Conservation (phyloP, 2,888 invertebrate species). For the Drosophila cyrtoloma region DNA sequence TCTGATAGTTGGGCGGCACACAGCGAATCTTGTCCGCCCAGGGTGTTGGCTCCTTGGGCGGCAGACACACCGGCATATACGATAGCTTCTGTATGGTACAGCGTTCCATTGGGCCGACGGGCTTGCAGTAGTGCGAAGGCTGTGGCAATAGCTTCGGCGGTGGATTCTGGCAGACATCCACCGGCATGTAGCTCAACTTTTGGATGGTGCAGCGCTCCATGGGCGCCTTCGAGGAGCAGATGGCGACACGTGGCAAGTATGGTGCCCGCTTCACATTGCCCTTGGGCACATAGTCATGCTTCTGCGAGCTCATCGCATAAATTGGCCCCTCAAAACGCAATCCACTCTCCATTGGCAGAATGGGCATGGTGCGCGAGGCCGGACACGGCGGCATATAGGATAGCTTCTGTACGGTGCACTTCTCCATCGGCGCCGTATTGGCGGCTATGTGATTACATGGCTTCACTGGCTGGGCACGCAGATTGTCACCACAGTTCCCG, state of each 20-base stretch:
- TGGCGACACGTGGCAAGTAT: slow-evolving; percentile 68
- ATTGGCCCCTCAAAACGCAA: slow-evolving; percentile 87
- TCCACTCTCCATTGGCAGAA: slow-evolving; percentile 80
- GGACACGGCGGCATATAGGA: slow-evolving; percentile 83
- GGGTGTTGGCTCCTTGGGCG: slow-evolving; percentile 83
- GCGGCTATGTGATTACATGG: slow-evolving; percentile 85
- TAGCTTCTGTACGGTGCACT: slow-evolving; percentile 86
- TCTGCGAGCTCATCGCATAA: slow-evolving; percentile 90
- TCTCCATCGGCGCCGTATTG: slow-evolving; percentile 86
- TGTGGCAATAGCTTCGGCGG: slow-evolving; percentile 81
- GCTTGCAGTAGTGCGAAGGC: slow-evolving; percentile 63
- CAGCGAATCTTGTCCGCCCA: slow-evolving; percentile 82
- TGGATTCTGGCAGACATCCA: slow-evolving; percentile 81
- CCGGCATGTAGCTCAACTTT: slow-evolving; percentile 83
- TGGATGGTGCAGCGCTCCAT: slow-evolving; percentile 84
- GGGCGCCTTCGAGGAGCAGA: slow-evolving; percentile 75
- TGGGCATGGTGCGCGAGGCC: slow-evolving; percentile 72
- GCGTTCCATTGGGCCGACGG: slow-evolving; percentile 78
- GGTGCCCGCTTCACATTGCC: slow-evolving; percentile 84
- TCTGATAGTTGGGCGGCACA: slow-evolving; percentile 80
- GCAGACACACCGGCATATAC: slow-evolving; percentile 86
- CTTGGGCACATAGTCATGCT: slow-evolving; percentile 90
- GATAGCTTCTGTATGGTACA: slow-evolving; percentile 87
- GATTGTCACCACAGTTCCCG: slow-evolving; percentile 85
- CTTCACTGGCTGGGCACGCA: slow-evolving; percentile 84